A percentile compares a stretch with the other conserved stretches of the same genome.
Evolutionary conservation across 2,113 vertebrate genomes (phyloP).

Genomic region (Embiotoca jacksoni): DNA sequence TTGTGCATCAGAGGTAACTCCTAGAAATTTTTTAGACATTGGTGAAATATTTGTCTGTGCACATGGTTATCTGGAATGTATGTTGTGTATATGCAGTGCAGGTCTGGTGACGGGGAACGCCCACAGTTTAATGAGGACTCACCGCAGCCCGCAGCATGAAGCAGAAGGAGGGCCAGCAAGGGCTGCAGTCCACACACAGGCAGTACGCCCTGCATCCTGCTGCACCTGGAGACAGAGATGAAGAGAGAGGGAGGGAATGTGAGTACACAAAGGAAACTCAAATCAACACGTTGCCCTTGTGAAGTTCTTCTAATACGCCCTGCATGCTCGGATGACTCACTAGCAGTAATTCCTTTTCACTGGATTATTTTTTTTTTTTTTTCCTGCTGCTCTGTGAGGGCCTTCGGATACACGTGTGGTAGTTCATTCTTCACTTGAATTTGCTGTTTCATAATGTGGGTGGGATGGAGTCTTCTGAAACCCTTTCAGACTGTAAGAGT

Average conservation of each 20-base stretch:
- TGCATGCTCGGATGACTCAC: constrained; percentile 39
- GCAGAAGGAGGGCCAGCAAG: constrained; percentile 76
- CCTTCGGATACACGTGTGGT: constrained; percentile 12
- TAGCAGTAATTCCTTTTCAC: constrained; percentile 4
- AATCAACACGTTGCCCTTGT: constrained; percentile 44
- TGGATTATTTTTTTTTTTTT: background rate
- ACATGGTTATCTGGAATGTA: constrained; percentile 9
- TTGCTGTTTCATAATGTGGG: constrained; percentile 23
- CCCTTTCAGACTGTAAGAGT: constrained; percentile 7
- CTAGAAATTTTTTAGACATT: background rate
- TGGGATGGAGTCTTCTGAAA: constrained; percentile 16
- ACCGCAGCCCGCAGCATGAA: constrained; percentile 70
- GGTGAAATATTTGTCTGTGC: background rate
- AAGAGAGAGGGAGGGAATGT: constrained; percentile 30
- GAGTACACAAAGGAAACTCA: constrained; percentile 42
- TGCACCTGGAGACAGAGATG: constrained; percentile 72
- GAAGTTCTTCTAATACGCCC: constrained; percentile 10
- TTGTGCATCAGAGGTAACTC: background rate
- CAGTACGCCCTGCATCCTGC: constrained; percentile 69
- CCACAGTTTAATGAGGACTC: constrained; percentile 63
- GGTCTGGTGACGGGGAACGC: constrained; percentile 22
- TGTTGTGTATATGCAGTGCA: background rate
- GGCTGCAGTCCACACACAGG: constrained; percentile 68
- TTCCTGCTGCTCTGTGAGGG: background rate
- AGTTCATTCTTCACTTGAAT: constrained; percentile 40